Evolutionary conservation across 2,113 vertebrate species (phyloP).

Genomic region (Polypterus senegalus): DNA sequence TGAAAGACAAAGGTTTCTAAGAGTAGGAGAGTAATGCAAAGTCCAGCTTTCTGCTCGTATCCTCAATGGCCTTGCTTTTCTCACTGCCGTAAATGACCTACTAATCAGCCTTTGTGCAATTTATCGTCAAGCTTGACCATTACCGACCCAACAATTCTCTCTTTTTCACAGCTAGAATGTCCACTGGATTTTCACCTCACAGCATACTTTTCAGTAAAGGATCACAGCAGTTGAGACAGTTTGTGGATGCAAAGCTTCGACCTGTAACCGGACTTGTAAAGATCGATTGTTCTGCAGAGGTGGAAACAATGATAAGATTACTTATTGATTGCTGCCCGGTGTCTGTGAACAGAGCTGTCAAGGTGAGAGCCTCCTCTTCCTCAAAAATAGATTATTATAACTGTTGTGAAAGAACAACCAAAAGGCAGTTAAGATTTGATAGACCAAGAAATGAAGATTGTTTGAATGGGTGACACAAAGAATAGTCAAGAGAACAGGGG

Average conservation of each 20-base stretch:
- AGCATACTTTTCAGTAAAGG: conserved; percentile 21
- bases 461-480: no score
- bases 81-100: neutral
- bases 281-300: conserved; percentile 17
- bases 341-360: conserved; percentile 8
- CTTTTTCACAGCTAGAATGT: conserved; percentile 20
- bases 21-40: no score
- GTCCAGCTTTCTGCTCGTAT: no score
- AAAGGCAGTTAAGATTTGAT: no score
- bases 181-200: conserved; percentile 25
- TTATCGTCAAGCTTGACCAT: neutral
- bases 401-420: no score
- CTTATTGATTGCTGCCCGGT: conserved; percentile 20
- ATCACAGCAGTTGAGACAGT: conserved; percentile 19
- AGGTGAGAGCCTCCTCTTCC: conserved; percentile 16
- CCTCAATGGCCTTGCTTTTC: no score
- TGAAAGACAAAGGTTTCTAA: no score
- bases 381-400: no score
- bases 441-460: no score
- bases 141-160: conserved; percentile 1
- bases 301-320: conserved; percentile 11
- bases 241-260: conserved; percentile 18
- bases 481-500: no score
- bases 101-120: neutral
- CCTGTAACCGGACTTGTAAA: conserved; percentile 1